These are phyloP conservation scores for Napeogenes inachia DNA, from an alignment of 2,888 invertebrate genomes.

Conservation along the genomic window DNA sequence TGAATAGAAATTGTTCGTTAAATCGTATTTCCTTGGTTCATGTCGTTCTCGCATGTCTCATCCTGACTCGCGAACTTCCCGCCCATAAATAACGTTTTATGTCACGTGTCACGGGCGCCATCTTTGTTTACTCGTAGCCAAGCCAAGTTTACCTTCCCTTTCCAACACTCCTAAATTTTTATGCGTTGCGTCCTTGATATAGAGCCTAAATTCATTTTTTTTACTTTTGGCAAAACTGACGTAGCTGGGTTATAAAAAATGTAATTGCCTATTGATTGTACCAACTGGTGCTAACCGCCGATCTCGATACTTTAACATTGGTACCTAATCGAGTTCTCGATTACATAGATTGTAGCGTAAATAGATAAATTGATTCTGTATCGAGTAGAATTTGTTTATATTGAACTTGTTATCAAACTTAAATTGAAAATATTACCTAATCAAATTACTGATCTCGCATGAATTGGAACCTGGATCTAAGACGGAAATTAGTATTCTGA, in stretches of 20 bases:
- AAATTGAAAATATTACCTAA: no score
- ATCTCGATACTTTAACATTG: conserved; percentile 65
- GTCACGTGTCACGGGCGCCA: conserved; percentile 71
- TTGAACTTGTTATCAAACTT: no score
- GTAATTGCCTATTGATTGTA: conserved; percentile 71
- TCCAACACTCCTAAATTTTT: conserved; percentile 38
- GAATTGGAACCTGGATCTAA: no score
- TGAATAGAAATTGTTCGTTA: conserved; percentile 70
- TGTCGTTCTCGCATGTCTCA: conserved; percentile 69
- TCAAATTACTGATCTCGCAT: no score
- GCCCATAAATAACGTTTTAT: conserved; percentile 71
- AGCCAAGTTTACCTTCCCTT: conserved; percentile 42
- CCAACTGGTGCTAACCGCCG: conserved; percentile 73
- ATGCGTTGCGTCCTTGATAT: conserved; percentile 48
- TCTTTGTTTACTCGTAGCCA: conserved; percentile 52
- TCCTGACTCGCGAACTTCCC: conserved; percentile 69
- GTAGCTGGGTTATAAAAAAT: conserved; percentile 48
- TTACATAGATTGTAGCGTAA: conserved; percentile 42
- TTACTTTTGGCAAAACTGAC: conserved; percentile 26
- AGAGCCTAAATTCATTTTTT: conserved; percentile 46
- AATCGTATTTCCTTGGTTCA: conserved; percentile 65
- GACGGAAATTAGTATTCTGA: no score
- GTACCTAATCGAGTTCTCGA: conserved; percentile 56
- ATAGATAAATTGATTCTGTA: no score
- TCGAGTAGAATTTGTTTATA: no score